A percentile compares a stretch with the other conserved stretches of the same genome.
Conservation (phyloP, 35 echinoderm and acorn worm species). For the Chiridota heheva region DNA sequence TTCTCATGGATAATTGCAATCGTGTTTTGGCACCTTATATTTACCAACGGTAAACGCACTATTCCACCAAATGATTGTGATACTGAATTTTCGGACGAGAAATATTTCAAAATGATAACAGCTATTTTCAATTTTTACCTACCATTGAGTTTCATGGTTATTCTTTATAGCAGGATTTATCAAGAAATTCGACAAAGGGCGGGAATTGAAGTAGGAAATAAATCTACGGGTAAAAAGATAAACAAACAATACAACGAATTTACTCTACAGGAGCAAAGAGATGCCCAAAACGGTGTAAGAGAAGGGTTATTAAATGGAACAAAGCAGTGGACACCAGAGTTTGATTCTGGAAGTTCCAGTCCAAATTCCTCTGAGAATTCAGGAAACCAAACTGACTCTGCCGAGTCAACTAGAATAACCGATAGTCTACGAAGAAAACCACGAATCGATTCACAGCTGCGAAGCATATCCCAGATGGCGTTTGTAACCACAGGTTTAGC, state of each 20-base stretch:
- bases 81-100: conserved; percentile 73
- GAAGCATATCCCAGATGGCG: conserved; percentile 81
- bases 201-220: conserved; percentile 74
- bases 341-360: conserved; percentile 74
- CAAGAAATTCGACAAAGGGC: conserved; percentile 78
- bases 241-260: conserved; percentile 42
- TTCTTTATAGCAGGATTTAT: conserved; percentile 84
- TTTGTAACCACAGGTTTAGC: conserved; percentile 74
- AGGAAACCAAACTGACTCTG: conserved; percentile 50
- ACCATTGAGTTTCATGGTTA: conserved; percentile 74
- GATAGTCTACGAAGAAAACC: conserved; percentile 55
- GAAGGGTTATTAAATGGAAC: conserved; percentile 18
- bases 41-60: conserved; percentile 37
- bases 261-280: conserved; percentile 20
- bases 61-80: conserved; percentile 65
- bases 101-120: conserved; percentile 81
- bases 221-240: conserved; percentile 43
- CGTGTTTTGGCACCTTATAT: conserved; percentile 70
- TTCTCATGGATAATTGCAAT: conserved; percentile 78
- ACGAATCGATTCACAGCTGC: conserved; percentile 63
- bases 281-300: conserved; percentile 17
- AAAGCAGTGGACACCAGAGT: conserved; percentile 59
- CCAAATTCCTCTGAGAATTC: conserved; percentile 70
- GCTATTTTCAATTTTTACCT: conserved; percentile 94
- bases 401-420: conserved; percentile 31